Evolutionary conservation across 30 jellyfish, hydroid and myxozoan species (phyloP).

Genomic region (Hydractinia echinata): DNA sequence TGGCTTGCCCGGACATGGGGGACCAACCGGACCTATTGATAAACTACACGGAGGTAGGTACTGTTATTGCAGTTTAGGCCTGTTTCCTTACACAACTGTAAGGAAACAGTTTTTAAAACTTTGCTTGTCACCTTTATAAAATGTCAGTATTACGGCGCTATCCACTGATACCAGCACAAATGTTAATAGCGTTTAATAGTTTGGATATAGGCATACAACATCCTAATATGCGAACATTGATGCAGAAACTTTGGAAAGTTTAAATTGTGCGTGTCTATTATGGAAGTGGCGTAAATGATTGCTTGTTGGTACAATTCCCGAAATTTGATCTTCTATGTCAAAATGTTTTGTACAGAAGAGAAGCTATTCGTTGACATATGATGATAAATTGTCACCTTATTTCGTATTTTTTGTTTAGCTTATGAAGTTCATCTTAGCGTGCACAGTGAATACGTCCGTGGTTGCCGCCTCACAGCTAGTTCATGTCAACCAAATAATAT

Average conservation of each 20-base stretch:
- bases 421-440: constrained; percentile 76
- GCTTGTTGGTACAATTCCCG: neutral
- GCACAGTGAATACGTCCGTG: constrained; percentile 71
- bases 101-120: neutral
- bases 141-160: too few species aligned
- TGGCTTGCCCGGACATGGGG: constrained; percentile 53
- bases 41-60: constrained; percentile 86
- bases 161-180: too few species aligned
- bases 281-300: too few species aligned
- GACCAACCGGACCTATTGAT: constrained; percentile 50
- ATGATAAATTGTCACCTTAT: neutral
- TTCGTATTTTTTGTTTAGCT: constrained; percentile 33
- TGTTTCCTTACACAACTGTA: neutral
- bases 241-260: too few species aligned
- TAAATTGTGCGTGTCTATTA: too few species aligned
- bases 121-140: neutral
- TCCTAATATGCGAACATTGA: too few species aligned
- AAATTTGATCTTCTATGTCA: neutral
- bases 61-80: neutral
- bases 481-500: constrained; percentile 68
- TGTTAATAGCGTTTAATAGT: too few species aligned
- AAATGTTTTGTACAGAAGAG: too few species aligned
- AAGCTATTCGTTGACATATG: too few species aligned
- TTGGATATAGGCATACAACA: too few species aligned
- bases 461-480: constrained; percentile 59